Percentiles rank a stretch among this genome's conserved stretches.
phyloP scores from a whole-genome alignment of 2,797 vertebrate species.

The Todus mexicanus region DNA sequence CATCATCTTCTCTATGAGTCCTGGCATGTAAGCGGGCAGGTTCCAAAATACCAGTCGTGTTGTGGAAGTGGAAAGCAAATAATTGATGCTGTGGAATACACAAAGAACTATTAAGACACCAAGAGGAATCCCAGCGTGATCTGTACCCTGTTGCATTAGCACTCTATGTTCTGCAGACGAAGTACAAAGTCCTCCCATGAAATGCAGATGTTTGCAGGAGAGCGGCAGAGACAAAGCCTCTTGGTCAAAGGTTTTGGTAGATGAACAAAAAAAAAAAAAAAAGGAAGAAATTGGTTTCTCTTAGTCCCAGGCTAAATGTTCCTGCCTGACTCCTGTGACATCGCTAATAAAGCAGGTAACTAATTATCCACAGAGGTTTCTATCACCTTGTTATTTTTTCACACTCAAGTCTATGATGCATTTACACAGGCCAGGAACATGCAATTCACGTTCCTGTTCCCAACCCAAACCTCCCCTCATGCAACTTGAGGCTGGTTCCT shows the following conservation, averaged over 20 bases:
- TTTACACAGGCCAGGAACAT: neutral
- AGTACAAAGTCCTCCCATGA: neutral
- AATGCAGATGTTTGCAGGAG: neutral
- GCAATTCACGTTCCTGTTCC: neutral
- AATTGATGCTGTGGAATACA: neutral
- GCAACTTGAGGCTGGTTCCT: too few species aligned
- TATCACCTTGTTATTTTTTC: neutral
- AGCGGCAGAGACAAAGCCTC: accelerated
- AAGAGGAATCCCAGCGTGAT: neutral
- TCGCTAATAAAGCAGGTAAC: neutral
- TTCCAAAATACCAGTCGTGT: neutral
- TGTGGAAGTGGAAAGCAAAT: neutral
- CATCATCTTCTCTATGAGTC: neutral
- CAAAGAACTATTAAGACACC: neutral
- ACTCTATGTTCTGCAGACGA: neutral
- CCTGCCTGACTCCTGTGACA: neutral
- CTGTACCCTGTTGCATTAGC: neutral
- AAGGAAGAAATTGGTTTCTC: neutral
- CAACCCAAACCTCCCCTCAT: too few species aligned
- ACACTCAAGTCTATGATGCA: neutral
- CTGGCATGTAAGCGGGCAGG: neutral
- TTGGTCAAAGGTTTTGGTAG: neutral
- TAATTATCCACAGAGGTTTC: neutral
- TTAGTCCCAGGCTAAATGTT: neutral
- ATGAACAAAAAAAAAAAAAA: neutral